Base-by-base conservation (phyloP, 2,113 vertebrate species). In the Ardeotis arabs region DNA sequence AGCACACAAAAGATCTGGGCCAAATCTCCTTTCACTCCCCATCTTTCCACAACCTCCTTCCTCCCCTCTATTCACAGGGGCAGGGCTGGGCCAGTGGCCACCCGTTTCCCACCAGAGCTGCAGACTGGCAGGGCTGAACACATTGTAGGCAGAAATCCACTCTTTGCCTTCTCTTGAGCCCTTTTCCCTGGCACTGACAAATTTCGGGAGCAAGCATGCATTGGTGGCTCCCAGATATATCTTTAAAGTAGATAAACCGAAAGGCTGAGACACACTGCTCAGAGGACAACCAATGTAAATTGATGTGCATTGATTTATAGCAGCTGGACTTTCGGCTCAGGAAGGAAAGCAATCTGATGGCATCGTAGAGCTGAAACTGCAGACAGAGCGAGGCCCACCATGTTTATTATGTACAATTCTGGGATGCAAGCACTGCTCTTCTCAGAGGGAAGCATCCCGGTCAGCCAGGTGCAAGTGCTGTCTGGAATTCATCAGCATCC, bases 401-500 rank as follows among this genome's bases (percentile, higher is more conserved):
- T 0, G 10, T 83, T 74, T 91, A 53, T 80, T 91, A 63, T 39
- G 9, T 55, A 44, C 16, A 29, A 8, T 53, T 76, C 50, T 69
- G 79, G 69, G 73, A 78, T 76, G 52, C 10, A 24, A 77, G 12
- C 35, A 35, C 29, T 64, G 18, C 23, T 95, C 18, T 96, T 24
- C 59, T 89, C 37, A 45, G 15, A 91, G 73, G 20, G 47, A 84
- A 93, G 33, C 2, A 0, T 85, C 75, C 73, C 55, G 74, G 75
- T 64, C 56, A 89, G 27, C 55, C 92, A 94, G 74, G n/a, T 94
- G 74, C 25, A 80, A 91, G 44, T 84, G 56, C 49, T 89, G 62
- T 50, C 41, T 87, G 69, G 73, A 90, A 96, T 89, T 93, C 85
- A 64, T 95, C 92, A 92, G 20, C 35, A 84, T 72, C 50, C 50